A percentile compares a stretch with the other conserved stretches of the same genome.
These are phyloP conservation scores for Aporrectodea caliginosa DNA, from an alignment of 1,140 invertebrate species.

Conservation along the genomic window DNA sequence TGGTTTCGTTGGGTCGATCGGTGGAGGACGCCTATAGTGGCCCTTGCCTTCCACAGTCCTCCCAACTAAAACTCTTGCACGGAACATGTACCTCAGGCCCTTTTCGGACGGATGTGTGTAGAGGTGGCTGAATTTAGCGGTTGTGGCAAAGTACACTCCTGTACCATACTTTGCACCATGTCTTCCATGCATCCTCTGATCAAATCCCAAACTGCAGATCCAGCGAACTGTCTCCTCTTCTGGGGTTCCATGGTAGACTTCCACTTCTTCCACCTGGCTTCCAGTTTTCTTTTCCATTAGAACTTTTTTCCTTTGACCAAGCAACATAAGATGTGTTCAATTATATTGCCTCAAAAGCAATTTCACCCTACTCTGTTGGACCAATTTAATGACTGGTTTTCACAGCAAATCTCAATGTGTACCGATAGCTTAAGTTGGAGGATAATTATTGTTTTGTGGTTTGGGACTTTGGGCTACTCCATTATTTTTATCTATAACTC, in stretches of 20 bases:
- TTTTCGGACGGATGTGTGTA: neutral
- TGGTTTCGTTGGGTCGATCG: neutral
- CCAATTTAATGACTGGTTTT: too few species aligned
- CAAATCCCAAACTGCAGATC: neutral
- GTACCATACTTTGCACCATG: neutral
- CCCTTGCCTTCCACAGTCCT: too few species aligned
- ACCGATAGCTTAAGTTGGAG: too few species aligned
- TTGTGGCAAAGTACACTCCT: neutral
- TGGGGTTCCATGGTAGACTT: neutral
- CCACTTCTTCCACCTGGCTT: neutral
- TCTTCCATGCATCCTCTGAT: neutral
- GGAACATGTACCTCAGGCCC: neutral
- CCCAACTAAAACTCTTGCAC: neutral
- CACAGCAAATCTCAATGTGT: too few species aligned
- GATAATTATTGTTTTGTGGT: too few species aligned
- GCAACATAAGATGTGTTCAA: too few species aligned
- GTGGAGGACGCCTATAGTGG: neutral
- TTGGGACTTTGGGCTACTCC: too few species aligned
- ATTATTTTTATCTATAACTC: too few species aligned
- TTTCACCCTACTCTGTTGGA: too few species aligned
- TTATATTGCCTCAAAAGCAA: too few species aligned
- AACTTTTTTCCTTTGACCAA: too few species aligned
- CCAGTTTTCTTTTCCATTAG: neutral
- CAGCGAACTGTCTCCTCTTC: neutral
- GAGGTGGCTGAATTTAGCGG: neutral